Conservation (phyloP, 2,888 invertebrate genomes). For the Lepidochrysops patricia region DNA sequence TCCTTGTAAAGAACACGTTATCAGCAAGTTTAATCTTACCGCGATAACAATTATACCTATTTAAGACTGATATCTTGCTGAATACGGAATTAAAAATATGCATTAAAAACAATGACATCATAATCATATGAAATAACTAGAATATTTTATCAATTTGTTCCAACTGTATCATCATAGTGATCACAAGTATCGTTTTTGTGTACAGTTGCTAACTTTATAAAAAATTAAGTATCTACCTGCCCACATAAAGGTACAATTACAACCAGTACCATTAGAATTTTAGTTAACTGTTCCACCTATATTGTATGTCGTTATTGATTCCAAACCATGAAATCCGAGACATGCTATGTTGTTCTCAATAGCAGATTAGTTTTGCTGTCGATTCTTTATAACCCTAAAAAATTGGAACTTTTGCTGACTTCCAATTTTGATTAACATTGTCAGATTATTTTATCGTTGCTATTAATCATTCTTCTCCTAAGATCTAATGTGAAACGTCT, state of each 20-base stretch:
- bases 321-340: constrained; percentile 6
- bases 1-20: constrained; percentile 7
- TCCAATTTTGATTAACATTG: not conserved
- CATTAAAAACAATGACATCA: constrained; percentile 9
- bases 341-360: constrained; percentile 4
- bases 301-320: constrained; percentile 2
- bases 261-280: not conserved
- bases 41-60: constrained; percentile 9
- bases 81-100: not conserved
- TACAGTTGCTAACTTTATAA: not conserved
- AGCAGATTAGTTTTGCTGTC: constrained; percentile 2
- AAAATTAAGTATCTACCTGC: not conserved
- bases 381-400: not conserved
- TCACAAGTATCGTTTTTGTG: not conserved
- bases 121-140: not conserved
- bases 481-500: too few relatives aligned
- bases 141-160: not conserved
- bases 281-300: not conserved
- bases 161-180: not conserved
- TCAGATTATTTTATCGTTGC: not conserved
- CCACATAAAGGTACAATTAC: not conserved
- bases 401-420: not conserved
- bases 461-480: too few relatives aligned
- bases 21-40: constrained; percentile 1
- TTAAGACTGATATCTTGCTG: not conserved